Base-by-base conservation (phyloP, 30 jellyfish, hydroid and myxozoan species). In the Phacellophora camtschatica region DNA sequence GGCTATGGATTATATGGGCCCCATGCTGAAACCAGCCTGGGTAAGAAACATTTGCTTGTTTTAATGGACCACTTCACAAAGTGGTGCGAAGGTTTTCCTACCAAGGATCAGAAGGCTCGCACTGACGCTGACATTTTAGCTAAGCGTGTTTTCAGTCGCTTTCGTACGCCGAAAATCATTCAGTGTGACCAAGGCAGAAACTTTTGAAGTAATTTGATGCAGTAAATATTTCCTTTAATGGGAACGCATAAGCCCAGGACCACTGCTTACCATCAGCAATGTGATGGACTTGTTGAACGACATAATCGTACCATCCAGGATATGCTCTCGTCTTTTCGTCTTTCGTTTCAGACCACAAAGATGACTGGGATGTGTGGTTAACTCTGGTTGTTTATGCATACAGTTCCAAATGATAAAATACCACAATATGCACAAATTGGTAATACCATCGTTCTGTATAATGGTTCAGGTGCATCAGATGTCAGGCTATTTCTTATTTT, bases 1-100 rank as follows among this genome's bases (percentile, higher is more conserved):
- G 65, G 90, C 90, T 8, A 32, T 77, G 51, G 90, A 77, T 46
- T 71, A 39, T 27, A 58, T 45, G 73, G 90, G 83, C 12, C 84
- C 90, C 25, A 6, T 77, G 56, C 90, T 12, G 59, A 32, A 18
- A 45, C 90, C 69, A 41, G 61, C 72, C 53, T 41, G 39, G 90
- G 90, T n/a, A 77, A 62, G 58, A 77, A 77, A 29, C 75, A 77
- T 36, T 31, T 77, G 15, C 79, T 62, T 36, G 90, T 77, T 22
- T 54, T 63, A 20, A 56, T 33, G 63, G 90, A 62, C n/a, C n/a
- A n/a, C n/a, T n/a, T n/a, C n/a, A n/a, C n/a, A n/a, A n/a, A n/a
- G n/a, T n/a, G n/a, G n/a, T 67, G 82, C 35, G 90, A 77, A 20
- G 90, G 42, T 32, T 76, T 29, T 27, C 50, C 89, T 36, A 33